phyloP scores from a whole-genome alignment of 2,797 vertebrate species.

The Balearica regulorum region DNA sequence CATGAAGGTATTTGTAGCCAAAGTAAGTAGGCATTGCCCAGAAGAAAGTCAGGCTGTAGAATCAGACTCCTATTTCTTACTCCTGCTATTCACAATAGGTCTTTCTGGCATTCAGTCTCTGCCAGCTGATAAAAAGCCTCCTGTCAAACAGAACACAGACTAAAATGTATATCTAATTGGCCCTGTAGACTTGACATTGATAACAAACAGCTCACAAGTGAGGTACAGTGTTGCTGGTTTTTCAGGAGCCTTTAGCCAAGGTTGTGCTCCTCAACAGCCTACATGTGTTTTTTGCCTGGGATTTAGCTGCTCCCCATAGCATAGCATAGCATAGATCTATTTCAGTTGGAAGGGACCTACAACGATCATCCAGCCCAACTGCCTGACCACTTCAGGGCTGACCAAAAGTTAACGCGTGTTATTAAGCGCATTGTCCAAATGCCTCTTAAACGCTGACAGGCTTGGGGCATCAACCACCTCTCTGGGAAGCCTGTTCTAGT shows the following conservation, averaged over 20 bases:
- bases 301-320: neutral
- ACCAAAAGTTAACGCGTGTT: neutral
- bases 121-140: neutral
- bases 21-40: neutral
- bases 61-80: neutral
- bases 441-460: neutral
- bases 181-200: neutral
- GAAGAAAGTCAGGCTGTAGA: neutral
- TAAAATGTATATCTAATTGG: neutral
- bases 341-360: neutral
- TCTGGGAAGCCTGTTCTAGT: neutral
- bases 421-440: neutral
- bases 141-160: neutral
- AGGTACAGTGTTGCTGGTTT: neutral
- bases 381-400: neutral
- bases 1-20: neutral
- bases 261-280: neutral
- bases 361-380: neutral
- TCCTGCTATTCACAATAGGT: neutral
- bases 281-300: neutral
- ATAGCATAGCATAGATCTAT: neutral
- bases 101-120: neutral
- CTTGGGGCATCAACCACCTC: neutral
- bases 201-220: neutral
- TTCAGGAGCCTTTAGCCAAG: neutral